Base-by-base conservation (phyloP, 2,797 vertebrate species). In the Fistularia tabacaria region DNA sequence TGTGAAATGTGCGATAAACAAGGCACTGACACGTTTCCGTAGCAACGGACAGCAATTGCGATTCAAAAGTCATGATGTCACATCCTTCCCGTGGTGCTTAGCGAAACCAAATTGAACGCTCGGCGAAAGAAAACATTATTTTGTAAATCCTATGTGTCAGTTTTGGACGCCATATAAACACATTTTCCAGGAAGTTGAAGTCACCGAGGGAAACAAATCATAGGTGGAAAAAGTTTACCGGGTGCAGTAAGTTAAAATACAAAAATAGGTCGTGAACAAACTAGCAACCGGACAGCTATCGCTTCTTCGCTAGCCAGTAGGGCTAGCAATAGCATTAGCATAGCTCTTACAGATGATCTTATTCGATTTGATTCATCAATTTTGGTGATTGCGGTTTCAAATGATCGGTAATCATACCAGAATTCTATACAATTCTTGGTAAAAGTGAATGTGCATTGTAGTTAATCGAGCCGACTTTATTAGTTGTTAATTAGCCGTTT, bases 1-100 rank as follows among this genome's bases (percentile, higher is more conserved):
- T 25, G 25, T 25, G 5, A 25, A 25, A 25, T 25, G 25, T 25
- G 25, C 25, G 25, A 25, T 25, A 25, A 25, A 25, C 25, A 25
- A 25, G 25, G 25, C 25, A 5, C 11, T 43, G 54, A 49, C 53
- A 59, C 49, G 83, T 88, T 86, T 69, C 87, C 88, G 53, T 87
- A 64, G 84, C 80, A 87, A 88, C 85, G 57, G 11, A 11, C 53
- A 77, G 25, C 25, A 62, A 71, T 81, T 80, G 71, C 49, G 72
- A 82, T 90, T 90, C 84, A 89, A 90, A 89, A 85, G 36, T 7
- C 2, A 61, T 12, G 67, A 90, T 80, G 85, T 87, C 82, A 84
- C 59, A 0, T 0, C 0, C 8, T 77, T 83, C 87, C 88, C 88
- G 84, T 87, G 81, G 62, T 87, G 64, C 88, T 73, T 86, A 45